Evolutionary conservation across 2,797 vertebrate species (phyloP).

Genomic region (Hoplostethus mediterraneus): DNA sequence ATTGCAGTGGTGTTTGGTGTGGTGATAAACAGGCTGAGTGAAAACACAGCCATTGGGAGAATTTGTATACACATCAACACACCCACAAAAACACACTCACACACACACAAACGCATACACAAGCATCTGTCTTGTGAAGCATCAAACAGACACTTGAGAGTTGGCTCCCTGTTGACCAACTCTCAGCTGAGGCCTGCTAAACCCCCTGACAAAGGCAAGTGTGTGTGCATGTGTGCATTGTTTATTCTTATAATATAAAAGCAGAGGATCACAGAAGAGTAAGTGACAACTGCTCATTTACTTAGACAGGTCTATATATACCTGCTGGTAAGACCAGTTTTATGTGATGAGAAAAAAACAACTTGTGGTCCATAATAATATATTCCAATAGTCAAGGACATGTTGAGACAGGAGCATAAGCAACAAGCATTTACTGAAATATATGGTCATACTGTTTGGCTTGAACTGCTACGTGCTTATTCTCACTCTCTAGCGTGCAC

Average conservation of each 20-base stretch:
- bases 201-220: slow-evolving; percentile 34
- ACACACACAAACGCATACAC: slow-evolving; percentile 7
- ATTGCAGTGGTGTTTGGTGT: too few species aligned
- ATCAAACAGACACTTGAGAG: slow-evolving; percentile 1
- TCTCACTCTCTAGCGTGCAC: slow-evolving; percentile 8
- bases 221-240: not conserved
- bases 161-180: slow-evolving; percentile 11
- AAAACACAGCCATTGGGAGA: not conserved
- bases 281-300: not conserved
- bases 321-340: slow-evolving; percentile 36
- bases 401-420: slow-evolving; percentile 17
- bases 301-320: slow-evolving; percentile 22
- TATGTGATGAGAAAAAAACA: not conserved
- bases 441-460: slow-evolving; percentile 8
- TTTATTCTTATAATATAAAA: slow-evolving; percentile 29
- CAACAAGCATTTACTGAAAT: not conserved
- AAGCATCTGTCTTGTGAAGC: slow-evolving; percentile 13
- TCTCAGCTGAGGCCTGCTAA: slow-evolving; percentile 10
- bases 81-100: not conserved
- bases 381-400: slow-evolving; percentile 9
- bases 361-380: not conserved
- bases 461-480: slow-evolving; percentile 16
- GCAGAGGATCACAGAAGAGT: slow-evolving; percentile 7
- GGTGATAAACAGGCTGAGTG: not conserved
- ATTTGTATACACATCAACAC: not conserved